Conservation (phyloP, 1,140 invertebrate genomes). For the Bombus ignitus region DNA sequence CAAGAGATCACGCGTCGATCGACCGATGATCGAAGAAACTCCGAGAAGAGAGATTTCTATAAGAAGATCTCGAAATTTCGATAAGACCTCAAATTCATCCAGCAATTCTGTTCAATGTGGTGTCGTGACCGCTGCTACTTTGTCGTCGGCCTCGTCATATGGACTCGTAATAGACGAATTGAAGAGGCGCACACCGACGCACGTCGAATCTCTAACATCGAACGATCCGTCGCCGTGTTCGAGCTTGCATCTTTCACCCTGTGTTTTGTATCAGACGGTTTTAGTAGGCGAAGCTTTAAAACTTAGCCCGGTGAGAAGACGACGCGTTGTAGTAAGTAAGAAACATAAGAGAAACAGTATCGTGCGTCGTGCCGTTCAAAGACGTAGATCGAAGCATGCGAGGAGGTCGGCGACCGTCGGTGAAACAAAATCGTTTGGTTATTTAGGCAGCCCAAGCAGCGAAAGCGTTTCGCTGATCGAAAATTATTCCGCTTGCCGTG, state of each 20-base stretch:
- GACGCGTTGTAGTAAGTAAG: slow-evolving; percentile 60
- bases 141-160: not conserved
- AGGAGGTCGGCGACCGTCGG: not conserved
- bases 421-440: slow-evolving; percentile 4
- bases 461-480: slow-evolving; percentile 48
- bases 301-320: slow-evolving; percentile 59
- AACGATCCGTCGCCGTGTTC: not conserved
- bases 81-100: not conserved
- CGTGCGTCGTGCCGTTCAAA: slow-evolving; percentile 56
- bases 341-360: slow-evolving; percentile 63
- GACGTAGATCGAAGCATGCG: slow-evolving; percentile 35
- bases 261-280: slow-evolving; percentile 20
- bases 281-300: slow-evolving; percentile 48
- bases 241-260: not conserved
- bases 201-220: not conserved
- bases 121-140: too few species aligned
- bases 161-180: slow-evolving; percentile 17
- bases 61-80: not conserved
- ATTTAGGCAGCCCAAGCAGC: slow-evolving; percentile 53
- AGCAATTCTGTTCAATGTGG: not conserved
- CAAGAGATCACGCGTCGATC: slow-evolving; percentile 29
- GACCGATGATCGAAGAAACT: slow-evolving; percentile 29
- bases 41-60: slow-evolving; percentile 39
- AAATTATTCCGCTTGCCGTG: not conserved
- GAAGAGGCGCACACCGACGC: not conserved